Conservation (phyloP, 2,113 vertebrate species). For the Nibea coibor region DNA sequence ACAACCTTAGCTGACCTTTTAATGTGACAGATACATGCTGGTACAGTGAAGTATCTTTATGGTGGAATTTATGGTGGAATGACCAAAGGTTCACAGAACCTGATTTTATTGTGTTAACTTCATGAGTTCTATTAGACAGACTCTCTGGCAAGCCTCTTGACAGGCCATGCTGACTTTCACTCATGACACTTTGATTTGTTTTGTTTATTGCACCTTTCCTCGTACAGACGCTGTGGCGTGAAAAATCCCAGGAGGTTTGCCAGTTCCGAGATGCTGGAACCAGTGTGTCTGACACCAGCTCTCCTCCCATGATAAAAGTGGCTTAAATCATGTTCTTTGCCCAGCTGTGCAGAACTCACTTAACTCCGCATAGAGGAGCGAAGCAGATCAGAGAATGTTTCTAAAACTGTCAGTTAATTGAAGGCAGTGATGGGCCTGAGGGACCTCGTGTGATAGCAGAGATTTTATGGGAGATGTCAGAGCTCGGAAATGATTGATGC, state of each 20-base stretch:
- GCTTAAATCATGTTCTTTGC: constrained; percentile 16
- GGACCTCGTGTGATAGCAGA: background rate
- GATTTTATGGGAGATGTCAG: constrained; percentile 36
- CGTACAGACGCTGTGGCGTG: background rate
- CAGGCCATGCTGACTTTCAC: background rate
- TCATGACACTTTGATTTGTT: constrained; percentile 34
- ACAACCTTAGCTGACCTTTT: background rate
- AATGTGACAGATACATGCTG: background rate
- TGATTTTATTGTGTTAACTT: background rate
- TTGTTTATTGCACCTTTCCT: constrained; percentile 37
- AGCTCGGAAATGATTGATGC: constrained; percentile 14
- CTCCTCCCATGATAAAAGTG: constrained; percentile 26
- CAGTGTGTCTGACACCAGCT: constrained; percentile 14
- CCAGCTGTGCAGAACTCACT: background rate
- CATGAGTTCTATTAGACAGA: background rate
- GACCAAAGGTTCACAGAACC: background rate
- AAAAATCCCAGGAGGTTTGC: constrained; percentile 23
- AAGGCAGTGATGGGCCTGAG: background rate
- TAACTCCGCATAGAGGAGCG: background rate
- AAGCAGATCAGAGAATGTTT: background rate
- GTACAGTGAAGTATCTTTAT: too few species aligned
- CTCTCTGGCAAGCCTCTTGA: background rate
- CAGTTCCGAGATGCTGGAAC: constrained; percentile 26
- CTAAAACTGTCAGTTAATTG: constrained; percentile 17
- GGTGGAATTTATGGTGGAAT: background rate